Evolutionary conservation across 2,113 vertebrate genomes (phyloP), one percentile per base, ranked within the genome.

Genomic region (Ancistrus triradiatus): DNA sequence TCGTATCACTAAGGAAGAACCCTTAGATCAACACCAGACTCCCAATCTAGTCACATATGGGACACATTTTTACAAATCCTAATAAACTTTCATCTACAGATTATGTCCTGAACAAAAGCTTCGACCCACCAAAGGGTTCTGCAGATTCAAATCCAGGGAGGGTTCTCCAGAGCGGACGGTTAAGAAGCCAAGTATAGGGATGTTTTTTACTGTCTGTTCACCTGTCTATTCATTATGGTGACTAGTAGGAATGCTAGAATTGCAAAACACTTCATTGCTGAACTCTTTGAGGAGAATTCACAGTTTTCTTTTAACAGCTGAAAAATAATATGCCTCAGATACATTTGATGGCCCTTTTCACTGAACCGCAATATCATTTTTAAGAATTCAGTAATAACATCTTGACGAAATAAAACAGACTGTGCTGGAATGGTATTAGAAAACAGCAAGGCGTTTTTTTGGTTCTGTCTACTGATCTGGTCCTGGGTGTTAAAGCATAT

Each of bases 11-110:
- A 69, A 78, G 71, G 73, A 81, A 76, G 79, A 78, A 82, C 81
- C 75, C 73, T 59, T 65, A 85, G 77, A 85, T 85, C 81, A 86
- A 81, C 78, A 80, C 74, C 78, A 84, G 80, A 83, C 76, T 78
- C 66, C 69, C 44, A 72, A 78, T 74, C 72, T 75, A 75, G 78
- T 77, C 77, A 83, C 86, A 88, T 81, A 80, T 88, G 88, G 86
- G 77, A 88, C 57, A 68, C 74, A 87, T 88, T 85, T 85, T 78
- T 83, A 75, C 79, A 79, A 78, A 83, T 84, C 78, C 74, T 81
- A 83, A 84, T 84, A 84, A 81, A 83, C 84, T 83, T 87, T 87
- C 79, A 85, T 87, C 80, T 78, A 68, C 70, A 72, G 66, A 76
- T 78, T 78, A 72, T 66, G 69, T 73, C 24, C 37, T 59, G 60